phyloP scores from a whole-genome alignment of 2,888 invertebrate genomes.

The Euplexia lucipara region DNA sequence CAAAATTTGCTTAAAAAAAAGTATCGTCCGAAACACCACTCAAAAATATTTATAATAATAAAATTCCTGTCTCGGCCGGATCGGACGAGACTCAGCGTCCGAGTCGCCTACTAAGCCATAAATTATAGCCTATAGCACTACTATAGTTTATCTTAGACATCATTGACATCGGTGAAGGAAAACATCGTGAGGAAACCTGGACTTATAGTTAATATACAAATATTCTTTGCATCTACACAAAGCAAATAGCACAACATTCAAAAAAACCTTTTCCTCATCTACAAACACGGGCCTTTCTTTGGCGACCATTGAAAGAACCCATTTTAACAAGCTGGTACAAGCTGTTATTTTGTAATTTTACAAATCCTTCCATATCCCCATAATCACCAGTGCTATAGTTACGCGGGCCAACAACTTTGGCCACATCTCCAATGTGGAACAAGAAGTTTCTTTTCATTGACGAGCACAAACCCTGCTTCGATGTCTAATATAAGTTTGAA shows the following conservation, averaged over 20 bases:
- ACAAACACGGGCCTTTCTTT: slow-evolving; percentile 85
- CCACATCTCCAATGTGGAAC: slow-evolving; percentile 91
- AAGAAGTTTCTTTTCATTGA: slow-evolving; percentile 92
- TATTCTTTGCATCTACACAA: slow-evolving; percentile 93
- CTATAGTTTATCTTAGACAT: too few species aligned
- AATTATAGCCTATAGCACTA: too few species aligned
- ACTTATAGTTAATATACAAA: too few species aligned
- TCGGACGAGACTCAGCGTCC: too few species aligned
- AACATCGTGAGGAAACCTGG: too few species aligned
- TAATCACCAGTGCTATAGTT: slow-evolving; percentile 92
- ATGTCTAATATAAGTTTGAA: too few species aligned
- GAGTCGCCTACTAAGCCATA: too few species aligned
- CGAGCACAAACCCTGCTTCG: slow-evolving; percentile 88
- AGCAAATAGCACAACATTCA: slow-evolving; percentile 93
- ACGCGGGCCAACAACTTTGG: slow-evolving; percentile 93
- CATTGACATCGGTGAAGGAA: too few species aligned
- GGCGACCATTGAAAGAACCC: slow-evolving; percentile 82
- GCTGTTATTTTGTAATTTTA: slow-evolving; percentile 95
- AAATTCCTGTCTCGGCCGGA: too few species aligned
- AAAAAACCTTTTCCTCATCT: slow-evolving; percentile 89
- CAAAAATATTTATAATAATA: too few species aligned
- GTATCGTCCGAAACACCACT: too few species aligned
- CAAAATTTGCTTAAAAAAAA: too few species aligned
- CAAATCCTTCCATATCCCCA: slow-evolving; percentile 91
- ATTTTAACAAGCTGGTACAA: slow-evolving; percentile 94